phyloP scores from a whole-genome alignment of 2,113 vertebrate genomes.

The Odocoileus virginianus region DNA sequence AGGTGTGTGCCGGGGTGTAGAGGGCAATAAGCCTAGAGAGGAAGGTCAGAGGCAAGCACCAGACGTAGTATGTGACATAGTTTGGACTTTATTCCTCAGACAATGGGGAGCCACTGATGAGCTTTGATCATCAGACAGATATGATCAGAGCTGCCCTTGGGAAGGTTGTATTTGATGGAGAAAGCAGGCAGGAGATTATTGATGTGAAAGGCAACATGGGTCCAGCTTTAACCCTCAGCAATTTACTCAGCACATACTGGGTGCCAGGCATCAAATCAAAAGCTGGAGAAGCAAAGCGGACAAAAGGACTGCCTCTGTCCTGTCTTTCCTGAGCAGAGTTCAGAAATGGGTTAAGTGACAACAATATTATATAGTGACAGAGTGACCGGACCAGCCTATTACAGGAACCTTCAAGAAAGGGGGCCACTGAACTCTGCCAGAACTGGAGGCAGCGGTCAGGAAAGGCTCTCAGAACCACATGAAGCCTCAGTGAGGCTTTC shows the following conservation, averaged over 20 bases:
- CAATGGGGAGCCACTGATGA: slow-evolving; percentile 53
- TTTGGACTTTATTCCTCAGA: slow-evolving; percentile 67
- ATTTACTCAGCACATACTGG: not conserved
- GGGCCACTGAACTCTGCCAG: not conserved
- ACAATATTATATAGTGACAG: not conserved
- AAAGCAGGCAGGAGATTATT: not conserved
- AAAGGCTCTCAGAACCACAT: not conserved
- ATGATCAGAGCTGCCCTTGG: not conserved
- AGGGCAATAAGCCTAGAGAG: not conserved
- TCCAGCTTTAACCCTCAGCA: not conserved
- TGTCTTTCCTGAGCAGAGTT: not conserved
- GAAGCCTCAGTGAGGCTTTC: not conserved
- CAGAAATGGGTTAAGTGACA: not conserved
- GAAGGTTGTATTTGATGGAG: not conserved
- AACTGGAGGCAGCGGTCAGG: not conserved
- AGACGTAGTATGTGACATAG: not conserved
- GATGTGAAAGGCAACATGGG: not conserved
- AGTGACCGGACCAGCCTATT: not conserved
- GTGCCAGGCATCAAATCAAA: not conserved
- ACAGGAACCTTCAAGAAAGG: not conserved
- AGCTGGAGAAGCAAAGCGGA: not conserved
- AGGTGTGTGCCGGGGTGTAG: not conserved
- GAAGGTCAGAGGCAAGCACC: not conserved
- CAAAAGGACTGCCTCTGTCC: not conserved
- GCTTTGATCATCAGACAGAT: not conserved